Evolutionary conservation across 64 coral and sea anemone genomes (phyloP), one percentile per base, ranked within the genome.

Genomic region (Montipora capricornis): DNA sequence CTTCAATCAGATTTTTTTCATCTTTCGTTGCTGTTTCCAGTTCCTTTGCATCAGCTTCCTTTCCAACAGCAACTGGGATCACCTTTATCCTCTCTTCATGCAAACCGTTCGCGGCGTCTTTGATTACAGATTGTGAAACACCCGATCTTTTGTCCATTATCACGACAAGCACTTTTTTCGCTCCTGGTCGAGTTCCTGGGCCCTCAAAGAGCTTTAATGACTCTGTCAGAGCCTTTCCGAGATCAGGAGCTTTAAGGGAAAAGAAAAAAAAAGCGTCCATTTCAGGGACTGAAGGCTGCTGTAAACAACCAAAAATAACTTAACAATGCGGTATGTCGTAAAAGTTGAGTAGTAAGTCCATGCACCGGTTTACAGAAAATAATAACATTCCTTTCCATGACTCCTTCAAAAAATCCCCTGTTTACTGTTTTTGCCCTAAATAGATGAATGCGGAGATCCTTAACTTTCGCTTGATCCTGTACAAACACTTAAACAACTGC

Each of bases 61-160:
- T 37, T 45, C 93, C 93, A 13, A 98, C 61, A 70, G 93, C 92
- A 6, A 98, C 93, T 51, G 88, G 89, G 20, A 98, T 98, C 6
- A 98, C 93, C 15, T 74, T 78, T n/a, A 98, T 75, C 11, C 71
- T 81, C 8, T 53, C 68, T 17, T 74, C 70, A 80, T 89, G 78
- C 44, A 98, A 88, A 37, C 9, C 15, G 16, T 59, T 92, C 16
- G 93, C 83, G 14, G 82, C 88, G 6, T 67, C 67, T 20, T 68
- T 74, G 6, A 98, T 58, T 13, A 73, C 53, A 11, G 90, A 55
- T 50, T 64, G 45, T 19, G 24, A 37, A 58, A 84, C 94, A 44
- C 85, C 92, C 44, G 96, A 98, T 26, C 78, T 89, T 70, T 89
- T 98, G 84, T 98, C 96, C 10, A 88, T 88, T 0, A 98, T 95